Percentiles rank a stretch among this genome's conserved stretches.
phyloP scores from a whole-genome alignment of 2,888 invertebrate genomes.

The Calliscelio sp. region DNA sequence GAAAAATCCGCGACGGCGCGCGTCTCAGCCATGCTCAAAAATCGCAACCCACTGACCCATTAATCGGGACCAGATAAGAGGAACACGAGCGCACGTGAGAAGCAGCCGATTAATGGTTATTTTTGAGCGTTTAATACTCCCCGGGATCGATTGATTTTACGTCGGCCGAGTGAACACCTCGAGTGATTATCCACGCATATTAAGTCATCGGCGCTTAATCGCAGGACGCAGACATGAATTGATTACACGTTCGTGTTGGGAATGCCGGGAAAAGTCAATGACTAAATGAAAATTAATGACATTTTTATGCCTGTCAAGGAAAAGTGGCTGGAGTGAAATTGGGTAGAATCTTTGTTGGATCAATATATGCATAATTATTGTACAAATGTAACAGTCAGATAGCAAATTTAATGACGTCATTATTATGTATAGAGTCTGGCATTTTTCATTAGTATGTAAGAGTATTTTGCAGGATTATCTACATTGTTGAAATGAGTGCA shows the following conservation, averaged over 20 bases:
- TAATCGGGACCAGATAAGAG: constrained; percentile 61
- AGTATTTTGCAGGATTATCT: too few species aligned
- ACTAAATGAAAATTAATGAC: neutral
- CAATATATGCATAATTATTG: too few species aligned
- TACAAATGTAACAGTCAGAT: too few species aligned
- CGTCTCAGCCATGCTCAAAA: constrained; percentile 74
- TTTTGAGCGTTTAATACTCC: constrained; percentile 30
- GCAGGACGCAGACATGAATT: constrained; percentile 28
- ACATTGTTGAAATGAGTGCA: too few species aligned
- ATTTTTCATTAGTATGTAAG: too few species aligned
- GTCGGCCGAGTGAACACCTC: constrained; percentile 31
- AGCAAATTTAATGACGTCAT: too few species aligned
- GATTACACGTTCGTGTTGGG: constrained; percentile 35
- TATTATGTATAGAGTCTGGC: too few species aligned
- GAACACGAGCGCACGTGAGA: constrained; percentile 35
- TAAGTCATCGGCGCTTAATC: constrained; percentile 57
- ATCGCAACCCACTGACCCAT: constrained; percentile 78
- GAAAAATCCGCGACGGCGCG: constrained; percentile 72
- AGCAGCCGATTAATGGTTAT: constrained; percentile 53
- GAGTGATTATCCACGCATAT: constrained; percentile 52
- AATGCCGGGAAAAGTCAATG: neutral
- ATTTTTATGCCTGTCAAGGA: too few species aligned
- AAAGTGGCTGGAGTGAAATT: neutral
- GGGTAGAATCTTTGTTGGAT: too few species aligned
- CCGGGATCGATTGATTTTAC: constrained; percentile 42